Base-by-base conservation (phyloP, 2,113 vertebrate species). In the Sceloporus tristichus region DNA sequence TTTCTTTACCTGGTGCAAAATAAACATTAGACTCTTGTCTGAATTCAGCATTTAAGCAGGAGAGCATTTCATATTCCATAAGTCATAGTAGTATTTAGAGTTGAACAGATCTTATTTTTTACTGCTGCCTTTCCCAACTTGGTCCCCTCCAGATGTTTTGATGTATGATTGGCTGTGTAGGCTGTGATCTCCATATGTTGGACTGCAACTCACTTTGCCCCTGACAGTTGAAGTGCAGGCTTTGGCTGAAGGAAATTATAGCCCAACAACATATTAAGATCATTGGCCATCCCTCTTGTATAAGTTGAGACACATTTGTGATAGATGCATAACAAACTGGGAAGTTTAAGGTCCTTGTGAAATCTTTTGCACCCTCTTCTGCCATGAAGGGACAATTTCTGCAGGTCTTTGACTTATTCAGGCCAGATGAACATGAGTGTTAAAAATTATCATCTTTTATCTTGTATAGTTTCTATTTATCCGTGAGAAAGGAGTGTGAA, bases 401-500 rank as follows among this genome's bases (percentile, higher is more conserved):
- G 27, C 40, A 66, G 19, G 40, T 66, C 11, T 66, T 42, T 78
- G 23, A 62, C 14, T 13, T 62, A 29, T 77, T 4, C 21, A n/a
- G 38, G 25, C 34, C 14, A 65, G 25, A 14, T 75, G 25, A 85
- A 77, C 19, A 11, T 70, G 66, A 48, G 42, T 25, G 56, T 40
- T 27, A 74, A 54, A 82, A 38, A 40, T 11, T 38, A 40, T 86
- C 78, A 59, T 34, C 3, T 59, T 13, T 83, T 78, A 92, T 3
- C 87, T 85, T 95, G 95, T 92, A 1, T 93, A 99, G 99, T 90
- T 99, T 99, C 94, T 99, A 99, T 94, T 95, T 98, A 87, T 91
- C 96, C 6, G 96, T 99, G 85, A 97, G 98, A 83, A 98, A 97
- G 85, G 98, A 98, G 87, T 97, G 98, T 38, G 94, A 87, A 79